Evolutionary conservation across 2,888 invertebrate species (phyloP), one percentile per base, ranked within the genome.

Genomic region (Chirona hameri): DNA sequence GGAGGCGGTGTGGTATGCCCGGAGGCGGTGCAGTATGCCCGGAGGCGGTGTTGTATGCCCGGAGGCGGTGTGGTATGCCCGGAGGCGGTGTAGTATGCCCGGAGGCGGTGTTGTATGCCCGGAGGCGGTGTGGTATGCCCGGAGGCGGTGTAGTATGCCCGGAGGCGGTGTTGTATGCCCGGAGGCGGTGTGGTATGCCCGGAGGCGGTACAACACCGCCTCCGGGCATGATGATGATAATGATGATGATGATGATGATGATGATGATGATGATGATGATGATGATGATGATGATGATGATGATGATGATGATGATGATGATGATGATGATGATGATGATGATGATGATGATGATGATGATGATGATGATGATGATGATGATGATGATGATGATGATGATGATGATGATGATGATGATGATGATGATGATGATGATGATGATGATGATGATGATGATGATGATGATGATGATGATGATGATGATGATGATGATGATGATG

Each of bases 241-340:
- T 65, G 65, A n/a, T 65, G 65, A 65, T 65, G 65, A 65, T 65
- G 65, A 65, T 65, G 65, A 65, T 65, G 65, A 65, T 65, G 65
- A 65, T 65, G 65, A 65, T 65, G 65, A 65, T 65, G 65, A 65
- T 65, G 65, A 65, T 65, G 65, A 65, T 65, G 65, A 65, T 65
- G 65, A 65, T 65, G 65, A 65, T 65, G 65, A 65, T 65, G 65
- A 65, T 65, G 65, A 65, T 65, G 65, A 65, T 65, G 65, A 65
- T 65, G 65, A 65, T 65, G 65, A 65, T 65, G 65, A 65, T 65
- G 65, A 65, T 65, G 65, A 65, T 65, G 65, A 65, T 65, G 65
- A 65, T 65, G 65, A 65, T 65, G 65, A 65, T 65, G 65, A 65
- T 65, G 65, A 65, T n/a, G 65, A 65, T n/a, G 65, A 65, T n/a